Evolutionary conservation across 2,888 invertebrate species (phyloP), one percentile per base, ranked within the genome.

Genomic region (Crioceris asparagi): DNA sequence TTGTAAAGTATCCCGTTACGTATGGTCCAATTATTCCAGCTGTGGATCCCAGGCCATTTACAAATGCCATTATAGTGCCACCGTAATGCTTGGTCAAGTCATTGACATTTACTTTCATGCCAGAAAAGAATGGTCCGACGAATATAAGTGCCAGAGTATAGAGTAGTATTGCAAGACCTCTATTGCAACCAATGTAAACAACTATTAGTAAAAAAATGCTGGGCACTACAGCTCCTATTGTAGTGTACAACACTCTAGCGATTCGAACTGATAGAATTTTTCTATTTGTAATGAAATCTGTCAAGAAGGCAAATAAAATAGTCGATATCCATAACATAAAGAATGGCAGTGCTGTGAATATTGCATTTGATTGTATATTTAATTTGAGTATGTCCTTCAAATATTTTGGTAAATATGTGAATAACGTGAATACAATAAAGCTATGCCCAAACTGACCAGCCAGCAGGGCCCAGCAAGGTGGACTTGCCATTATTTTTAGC

Each of bases 361-460:
- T 60, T 1, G 76, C 75, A 30, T 77, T 75, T 45, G 70, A 59
- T 46, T 71, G 66, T 39, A 77, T 71, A 50, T 75, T 67, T 57
- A 75, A 74, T 52, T 74, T 71, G 39, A 77, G 57, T 2, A 77
- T 71, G 38, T 74, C 74, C 19, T 69, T 73, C 71, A 77, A 72
- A 58, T 76, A 78, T 43, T 75, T 75, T 0, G 77, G 77, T 5
- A 78, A 60, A 50, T 76, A 75, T 1, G 75, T 76, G 23, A 77
- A 69, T 67, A 78, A 70, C 2, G 75, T 75, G 54, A 74, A 76
- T 51, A 75, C 73, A 3, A 75, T 75, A 69, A 73, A 77, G 49
- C 75, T 74, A 54, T 77, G 77, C 5, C 72, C 72, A 45, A 73
- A 65, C 67, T 79, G 79, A 43, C 81, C 82, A 31, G 71, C 71